Conservation (phyloP, 2,113 vertebrate genomes). For the Psilopsiagon aurifrons region DNA sequence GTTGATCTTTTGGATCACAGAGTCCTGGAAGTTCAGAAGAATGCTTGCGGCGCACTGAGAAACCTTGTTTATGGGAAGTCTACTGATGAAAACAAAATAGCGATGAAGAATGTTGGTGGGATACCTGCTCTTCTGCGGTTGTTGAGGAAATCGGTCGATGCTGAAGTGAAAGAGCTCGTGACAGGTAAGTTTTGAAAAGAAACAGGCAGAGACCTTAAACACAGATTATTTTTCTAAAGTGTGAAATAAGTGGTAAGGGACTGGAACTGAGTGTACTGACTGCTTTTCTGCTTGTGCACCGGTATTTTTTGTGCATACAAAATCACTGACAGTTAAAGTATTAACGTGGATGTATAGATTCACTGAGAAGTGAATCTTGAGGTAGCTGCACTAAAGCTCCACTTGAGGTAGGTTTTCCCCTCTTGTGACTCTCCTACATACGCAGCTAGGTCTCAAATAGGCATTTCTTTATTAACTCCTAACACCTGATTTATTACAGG, state of each 20-base stretch:
- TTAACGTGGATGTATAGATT: background rate
- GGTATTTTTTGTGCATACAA: background rate
- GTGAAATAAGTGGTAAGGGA: background rate
- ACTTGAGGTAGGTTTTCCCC: background rate
- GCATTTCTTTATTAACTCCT: background rate
- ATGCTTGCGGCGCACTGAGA: conserved; percentile 92
- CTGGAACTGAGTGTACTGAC: background rate
- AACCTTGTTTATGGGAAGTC: conserved; percentile 96
- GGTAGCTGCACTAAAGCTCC: background rate
- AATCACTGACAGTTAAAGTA: background rate
- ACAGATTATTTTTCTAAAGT: background rate
- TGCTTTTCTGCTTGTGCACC: background rate
- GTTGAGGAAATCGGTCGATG: conserved; percentile 91
- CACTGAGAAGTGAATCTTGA: background rate
- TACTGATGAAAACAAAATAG: conserved; percentile 95
- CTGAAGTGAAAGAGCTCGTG: conserved; percentile 93
- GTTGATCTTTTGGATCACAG: conserved; percentile 96
- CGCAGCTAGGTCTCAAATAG: background rate
- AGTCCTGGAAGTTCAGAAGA: conserved; percentile 93
- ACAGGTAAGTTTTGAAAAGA: conserved; percentile 81
- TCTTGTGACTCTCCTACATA: background rate
- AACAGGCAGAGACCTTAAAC: background rate
- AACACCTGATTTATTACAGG: background rate
- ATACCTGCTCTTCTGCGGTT: conserved; percentile 91
- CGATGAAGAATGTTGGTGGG: conserved; percentile 92